Percentiles rank a stretch among this genome's conserved stretches.
Conservation (phyloP, 2,113 vertebrate species). For the Elachura formosa region DNA sequence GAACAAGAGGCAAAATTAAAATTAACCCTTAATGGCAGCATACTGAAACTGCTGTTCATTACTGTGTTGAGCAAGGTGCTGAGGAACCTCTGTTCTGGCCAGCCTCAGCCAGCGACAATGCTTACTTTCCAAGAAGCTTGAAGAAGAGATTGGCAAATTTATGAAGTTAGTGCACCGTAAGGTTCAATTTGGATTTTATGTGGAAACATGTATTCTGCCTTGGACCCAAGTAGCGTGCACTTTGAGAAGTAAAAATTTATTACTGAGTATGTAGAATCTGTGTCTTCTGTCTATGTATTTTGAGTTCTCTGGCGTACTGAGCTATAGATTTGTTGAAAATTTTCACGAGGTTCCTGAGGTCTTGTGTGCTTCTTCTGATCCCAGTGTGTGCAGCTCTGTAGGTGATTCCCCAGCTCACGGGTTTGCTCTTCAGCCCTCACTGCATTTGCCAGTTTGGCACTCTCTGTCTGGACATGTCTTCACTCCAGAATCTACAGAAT, state of each 20-base stretch:
- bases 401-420: background rate
- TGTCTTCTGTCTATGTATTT: background rate
- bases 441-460: fast-evolving
- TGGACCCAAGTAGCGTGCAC: fast-evolving
- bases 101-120: background rate
- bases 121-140: background rate
- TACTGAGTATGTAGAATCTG: background rate
- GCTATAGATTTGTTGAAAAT: background rate
- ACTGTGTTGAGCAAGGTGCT: background rate
- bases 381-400: background rate
- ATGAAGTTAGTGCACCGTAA: background rate
- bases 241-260: background rate
- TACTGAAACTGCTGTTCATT: background rate
- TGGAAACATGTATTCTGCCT: background rate
- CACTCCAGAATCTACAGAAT: background rate
- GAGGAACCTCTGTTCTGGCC: background rate
- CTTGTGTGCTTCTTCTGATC: background rate
- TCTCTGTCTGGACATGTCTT: background rate
- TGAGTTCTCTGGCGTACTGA: background rate
- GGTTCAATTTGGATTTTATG: background rate
- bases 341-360: background rate
- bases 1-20: constrained; percentile 36
- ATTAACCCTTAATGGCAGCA: background rate
- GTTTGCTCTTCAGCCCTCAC: background rate
- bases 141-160: background rate